Percentiles rank a stretch among this genome's conserved stretches.
Conservation (phyloP, 2,888 invertebrate species). For the Drosophila subquinaria region DNA sequence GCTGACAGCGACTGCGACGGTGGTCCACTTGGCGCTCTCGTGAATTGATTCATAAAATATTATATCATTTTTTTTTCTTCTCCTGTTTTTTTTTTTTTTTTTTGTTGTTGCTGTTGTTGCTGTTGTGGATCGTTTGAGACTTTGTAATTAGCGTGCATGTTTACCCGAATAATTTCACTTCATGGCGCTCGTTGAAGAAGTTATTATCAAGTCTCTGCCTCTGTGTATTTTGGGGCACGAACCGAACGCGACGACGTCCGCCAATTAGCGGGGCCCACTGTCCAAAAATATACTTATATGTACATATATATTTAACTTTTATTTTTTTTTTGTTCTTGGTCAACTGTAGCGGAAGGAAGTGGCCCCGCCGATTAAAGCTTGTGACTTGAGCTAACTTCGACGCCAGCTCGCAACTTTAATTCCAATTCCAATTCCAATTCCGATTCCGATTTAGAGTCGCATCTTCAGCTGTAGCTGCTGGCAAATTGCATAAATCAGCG, state of each 20-base stretch:
- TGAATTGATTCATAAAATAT: conserved; percentile 82
- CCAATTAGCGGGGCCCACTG: conserved; percentile 76
- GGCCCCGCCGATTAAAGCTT: conserved; percentile 35
- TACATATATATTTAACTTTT: conserved; percentile 16
- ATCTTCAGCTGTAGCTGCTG: conserved; percentile 39
- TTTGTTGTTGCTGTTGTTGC: conserved; percentile 12
- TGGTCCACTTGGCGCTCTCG: conserved; percentile 81
- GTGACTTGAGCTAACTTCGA: conserved; percentile 14
- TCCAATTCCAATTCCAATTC: conserved; percentile 17
- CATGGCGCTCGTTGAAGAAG: conserved; percentile 81
- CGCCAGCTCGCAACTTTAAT: conserved; percentile 12
- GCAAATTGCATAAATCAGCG: conserved; percentile 79
- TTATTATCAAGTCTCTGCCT: conserved; percentile 65
- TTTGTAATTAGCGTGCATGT: conserved; percentile 80
- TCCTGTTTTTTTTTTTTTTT: conserved; percentile 9
- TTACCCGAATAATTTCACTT: conserved; percentile 81
- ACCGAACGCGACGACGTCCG: conserved; percentile 76
- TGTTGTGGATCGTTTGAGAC: conserved; percentile 67
- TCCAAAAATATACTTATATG: conserved; percentile 44
- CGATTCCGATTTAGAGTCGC: conserved; percentile 12
- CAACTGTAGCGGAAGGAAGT: conserved; percentile 78
- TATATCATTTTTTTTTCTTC: conserved; percentile 72
- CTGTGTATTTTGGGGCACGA: conserved; percentile 51
- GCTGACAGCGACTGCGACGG: conserved; percentile 72
- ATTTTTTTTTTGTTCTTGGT: conserved; percentile 27